Base-by-base conservation (phyloP, 2,888 invertebrate species). In the Ophion ventricosus region DNA sequence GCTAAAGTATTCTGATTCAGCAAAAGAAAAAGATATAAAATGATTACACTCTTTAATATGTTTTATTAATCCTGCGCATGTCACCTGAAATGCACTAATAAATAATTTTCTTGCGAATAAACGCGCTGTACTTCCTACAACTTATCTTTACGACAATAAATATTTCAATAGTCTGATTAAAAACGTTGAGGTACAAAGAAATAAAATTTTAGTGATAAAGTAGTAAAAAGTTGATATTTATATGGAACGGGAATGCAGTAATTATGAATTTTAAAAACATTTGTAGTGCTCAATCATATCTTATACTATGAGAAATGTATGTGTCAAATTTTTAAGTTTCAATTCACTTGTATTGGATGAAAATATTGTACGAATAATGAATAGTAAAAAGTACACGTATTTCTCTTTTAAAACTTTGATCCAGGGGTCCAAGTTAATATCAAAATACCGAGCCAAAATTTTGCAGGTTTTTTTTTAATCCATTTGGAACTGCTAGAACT, bases 1-100 rank as follows among this genome's bases (percentile, higher is more conserved):
- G 8, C 29, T 40, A n/a, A 20, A 29, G 63, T n/a, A 64, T 64
- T 64, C 64, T 64, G 8, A 29, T 64, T 35, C 10, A 64, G 64
- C n/a, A 35, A 7, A 14, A 11, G 25, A 64, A 20, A 10, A 29
- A 64, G 29, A 35, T 64, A 64, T 64, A 10, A n/a, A 59, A 59
- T 59, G 14, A 59, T 14, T 63, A 5, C 63, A 63, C 29, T 63
- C 29, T 29, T 29, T 29, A 5, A 29, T 1, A 17, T 63, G 14
- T 26, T 29, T 29, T 63, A 63, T 29, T 63, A 17, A 23, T 63
- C 29, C 26, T 17, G 26, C 29, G 29, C n/a, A n/a, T 35, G 20
- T n/a, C 20, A 59, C 25, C 25, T 59, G 59, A 59, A 59, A 59
- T 3, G 8, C 29, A 63, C n/a, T 35, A 29, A 17, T 63, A 2